Percentiles rank a stretch among this genome's conserved stretches.
phyloP scores from a whole-genome alignment of 2,888 invertebrate genomes.

The Drosophila mulleri region DNA sequence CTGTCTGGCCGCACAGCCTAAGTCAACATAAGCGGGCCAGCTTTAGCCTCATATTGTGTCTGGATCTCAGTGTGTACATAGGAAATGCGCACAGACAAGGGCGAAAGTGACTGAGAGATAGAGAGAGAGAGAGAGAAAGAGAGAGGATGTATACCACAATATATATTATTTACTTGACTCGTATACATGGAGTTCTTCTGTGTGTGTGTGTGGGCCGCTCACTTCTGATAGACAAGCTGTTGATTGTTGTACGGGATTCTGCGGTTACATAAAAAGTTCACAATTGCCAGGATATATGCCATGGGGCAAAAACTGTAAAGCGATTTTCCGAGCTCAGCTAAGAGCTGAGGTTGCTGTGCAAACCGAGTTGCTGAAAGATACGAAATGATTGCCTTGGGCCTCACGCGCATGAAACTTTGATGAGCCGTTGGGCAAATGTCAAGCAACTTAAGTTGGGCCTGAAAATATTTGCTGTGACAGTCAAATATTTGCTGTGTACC shows the following conservation, averaged over 20 bases:
- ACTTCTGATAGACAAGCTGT: slow-evolving; percentile 54
- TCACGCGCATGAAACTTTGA: slow-evolving; percentile 17
- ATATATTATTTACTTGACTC: slow-evolving; percentile 46
- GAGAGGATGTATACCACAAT: slow-evolving; percentile 2
- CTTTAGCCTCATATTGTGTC: slow-evolving; percentile 22
- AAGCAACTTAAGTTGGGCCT: neutral
- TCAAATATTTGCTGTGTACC: too few relatives aligned
- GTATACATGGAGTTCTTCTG: slow-evolving; percentile 1
- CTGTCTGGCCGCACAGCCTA: slow-evolving; percentile 33
- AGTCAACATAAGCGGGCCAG: slow-evolving; percentile 8
- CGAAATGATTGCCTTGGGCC: slow-evolving; percentile 16
- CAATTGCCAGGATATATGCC: slow-evolving; percentile 20
- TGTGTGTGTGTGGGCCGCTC: neutral
- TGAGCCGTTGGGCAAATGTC: neutral
- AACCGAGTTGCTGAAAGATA: neutral
- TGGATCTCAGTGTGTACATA: slow-evolving; percentile 29
- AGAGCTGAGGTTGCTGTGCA: neutral
- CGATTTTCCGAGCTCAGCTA: slow-evolving; percentile 10
- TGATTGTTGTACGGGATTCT: slow-evolving; percentile 57
- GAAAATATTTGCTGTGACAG: neutral
- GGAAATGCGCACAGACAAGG: slow-evolving; percentile 32
- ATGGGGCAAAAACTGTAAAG: slow-evolving; percentile 10
- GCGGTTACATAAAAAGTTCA: slow-evolving; percentile 17
- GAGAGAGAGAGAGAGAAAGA: neutral
- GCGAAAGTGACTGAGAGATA: slow-evolving; percentile 61